Evolutionary conservation across 2,797 vertebrate genomes (phyloP), one percentile per base, ranked within the genome.

Genomic region (Myoxocephalus aenaeus): DNA sequence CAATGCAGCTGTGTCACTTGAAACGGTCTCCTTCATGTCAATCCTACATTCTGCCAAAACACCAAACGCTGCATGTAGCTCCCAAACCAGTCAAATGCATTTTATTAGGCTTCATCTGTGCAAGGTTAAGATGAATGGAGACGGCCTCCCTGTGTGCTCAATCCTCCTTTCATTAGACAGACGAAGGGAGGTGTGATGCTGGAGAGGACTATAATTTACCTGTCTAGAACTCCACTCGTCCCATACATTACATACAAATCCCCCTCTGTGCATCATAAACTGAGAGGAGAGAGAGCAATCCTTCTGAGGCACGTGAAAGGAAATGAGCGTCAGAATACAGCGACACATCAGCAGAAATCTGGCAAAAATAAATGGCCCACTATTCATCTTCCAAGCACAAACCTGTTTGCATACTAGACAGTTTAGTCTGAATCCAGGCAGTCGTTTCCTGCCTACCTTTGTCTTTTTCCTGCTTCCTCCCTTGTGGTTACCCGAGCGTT

Each of bases 301-400:
- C 48, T 50, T 81, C 53, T 9, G 36, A 73, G 40, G 66, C 25
- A 14, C 7, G 75, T 14, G 38, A 40, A 72, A 2, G 5, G 50
- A 38, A 46, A 38, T 1, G 56, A 74, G n/a, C 62, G 53, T 73
- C 74, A 75, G 48, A 73, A 57, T 40, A 72, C 11, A 8, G 40
- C 11, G 11, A 73, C 53, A 67, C 54, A 75, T 85, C 83, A 79
- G 79, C 73, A 74, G 68, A 87, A 85, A 73, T 65, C 74, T 10
- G 38, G 51, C 50, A 25, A 87, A 32, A 90, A 91, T 83, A 81
- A 85, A 87, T 65, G 38, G 72, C 56, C 65, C 10, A 50, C 70
- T 74, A 81, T 91, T 89, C 70, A 84, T 92, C 87, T 86, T 79
- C 67, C 44, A n/a, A 40, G 64, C 64, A 62, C 65, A 53, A 75